Conservation (phyloP, 2,888 invertebrate species). For the Geotrupes spiniger region DNA sequence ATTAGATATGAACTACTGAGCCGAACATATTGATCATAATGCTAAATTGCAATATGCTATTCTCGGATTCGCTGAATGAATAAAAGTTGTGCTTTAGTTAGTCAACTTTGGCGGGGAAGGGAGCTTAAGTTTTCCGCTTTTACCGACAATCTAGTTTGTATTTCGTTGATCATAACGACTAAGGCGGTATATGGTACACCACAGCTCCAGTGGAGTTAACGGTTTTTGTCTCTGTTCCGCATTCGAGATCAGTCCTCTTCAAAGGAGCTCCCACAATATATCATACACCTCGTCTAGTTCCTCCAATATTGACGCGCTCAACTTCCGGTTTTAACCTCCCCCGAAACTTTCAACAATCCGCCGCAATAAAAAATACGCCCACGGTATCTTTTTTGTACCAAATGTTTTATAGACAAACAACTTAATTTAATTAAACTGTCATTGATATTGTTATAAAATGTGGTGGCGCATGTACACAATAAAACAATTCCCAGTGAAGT, state of each 20-base stretch:
- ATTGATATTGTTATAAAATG: no score
- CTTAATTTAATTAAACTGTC: no score
- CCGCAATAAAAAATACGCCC: neutral
- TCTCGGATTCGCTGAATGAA: slow-evolving; percentile 9
- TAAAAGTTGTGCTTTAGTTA: no score
- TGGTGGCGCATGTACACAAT: no score
- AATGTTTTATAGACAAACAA: no score
- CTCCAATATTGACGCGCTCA: slow-evolving; percentile 14
- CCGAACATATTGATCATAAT: slow-evolving; percentile 18
- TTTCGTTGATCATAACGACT: slow-evolving; percentile 1
- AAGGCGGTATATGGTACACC: slow-evolving; percentile 7
- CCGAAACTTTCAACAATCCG: neutral
- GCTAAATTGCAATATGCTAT: slow-evolving; percentile 18
- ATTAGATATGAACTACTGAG: slow-evolving; percentile 16
- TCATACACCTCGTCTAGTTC: slow-evolving; percentile 14
- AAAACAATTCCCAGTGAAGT: no score
- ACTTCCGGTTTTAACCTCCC: neutral
- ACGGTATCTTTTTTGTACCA: neutral
- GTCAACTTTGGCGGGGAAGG: no score
- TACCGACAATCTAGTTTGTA: no score
- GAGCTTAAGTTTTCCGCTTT: no score
- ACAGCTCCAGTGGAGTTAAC: slow-evolving; percentile 9
- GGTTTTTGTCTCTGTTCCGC: slow-evolving; percentile 15
- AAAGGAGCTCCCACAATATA: slow-evolving; percentile 16
- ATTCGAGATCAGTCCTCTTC: slow-evolving; percentile 19